Evolutionary conservation across 2,797 vertebrate species (phyloP), one percentile per base, ranked within the genome.

Genomic region (Scleropages formosus): DNA sequence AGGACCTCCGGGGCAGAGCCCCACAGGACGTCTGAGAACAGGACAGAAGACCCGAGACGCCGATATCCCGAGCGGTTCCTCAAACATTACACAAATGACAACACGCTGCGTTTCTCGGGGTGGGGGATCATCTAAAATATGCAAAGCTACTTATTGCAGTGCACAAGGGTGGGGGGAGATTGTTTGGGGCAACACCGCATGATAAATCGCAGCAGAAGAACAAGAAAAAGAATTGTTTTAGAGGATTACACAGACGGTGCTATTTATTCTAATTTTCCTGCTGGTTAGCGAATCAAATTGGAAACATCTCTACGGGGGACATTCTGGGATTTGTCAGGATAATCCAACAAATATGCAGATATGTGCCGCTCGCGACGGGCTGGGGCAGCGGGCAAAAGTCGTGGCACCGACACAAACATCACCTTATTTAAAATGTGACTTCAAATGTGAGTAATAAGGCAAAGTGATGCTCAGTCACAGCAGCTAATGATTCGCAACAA

Each of bases 261-360:
- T 78, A 69, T 73, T 85, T 74, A 80, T 84, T 82, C 80, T 81
- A 18, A 78, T 77, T 80, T 73, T 78, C 69, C 63, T 76, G 85
- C 75, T 47, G 80, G 73, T 84, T 80, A 75, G 69, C 67, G 60
- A 76, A 82, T 83, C 78, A 77, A 78, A 73, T 82, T 79, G 69
- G 78, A 79, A 82, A 80, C 77, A 80, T 84, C 71, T 83, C 80
- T 68, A 69, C 72, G 44, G 76, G 76, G 65, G 69, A 62, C 72
- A 77, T 66, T 22, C 24, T 70, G 79, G 81, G 80, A 85, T 85
- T 87, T 86, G 77, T 80, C 81, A 79, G 79, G 76, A 85, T 87
- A 84, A 85, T 84, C 79, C 73, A 65, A 46, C 78, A 85, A 85
- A 87, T 80, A 85, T 85, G 79, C 77, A 85, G 86, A 88, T 88